Evolutionary conservation across 2,113 vertebrate genomes (phyloP).

Genomic region (Aleadryas rufinucha): DNA sequence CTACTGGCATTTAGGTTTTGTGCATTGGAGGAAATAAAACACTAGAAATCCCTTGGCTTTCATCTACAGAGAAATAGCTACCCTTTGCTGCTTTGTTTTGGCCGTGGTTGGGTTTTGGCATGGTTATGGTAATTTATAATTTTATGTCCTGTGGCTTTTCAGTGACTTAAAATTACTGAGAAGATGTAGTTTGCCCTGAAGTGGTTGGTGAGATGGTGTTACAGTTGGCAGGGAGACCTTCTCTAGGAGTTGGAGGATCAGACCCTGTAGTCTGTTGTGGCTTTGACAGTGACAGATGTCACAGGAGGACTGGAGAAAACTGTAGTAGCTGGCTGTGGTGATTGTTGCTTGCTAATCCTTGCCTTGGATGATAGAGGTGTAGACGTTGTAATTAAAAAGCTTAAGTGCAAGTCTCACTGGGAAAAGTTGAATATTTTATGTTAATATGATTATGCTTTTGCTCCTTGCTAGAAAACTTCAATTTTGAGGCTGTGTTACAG

Average conservation of each 20-base stretch:
- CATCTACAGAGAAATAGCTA: neutral
- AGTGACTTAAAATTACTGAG: conserved; percentile 3
- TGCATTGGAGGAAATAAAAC: neutral
- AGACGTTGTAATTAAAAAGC: neutral
- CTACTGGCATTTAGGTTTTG: neutral
- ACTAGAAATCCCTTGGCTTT: neutral
- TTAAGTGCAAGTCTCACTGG: neutral
- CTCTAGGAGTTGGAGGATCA: neutral
- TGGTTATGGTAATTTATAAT: neutral
- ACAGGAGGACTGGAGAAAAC: neutral
- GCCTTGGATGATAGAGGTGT: neutral
- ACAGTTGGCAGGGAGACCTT: neutral
- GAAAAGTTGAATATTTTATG: neutral
- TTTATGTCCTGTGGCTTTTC: neutral
- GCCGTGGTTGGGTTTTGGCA: neutral
- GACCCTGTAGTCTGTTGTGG: neutral
- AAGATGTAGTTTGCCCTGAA: neutral
- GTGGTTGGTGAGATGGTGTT: neutral
- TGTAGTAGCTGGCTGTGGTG: neutral
- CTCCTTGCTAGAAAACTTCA: neutral
- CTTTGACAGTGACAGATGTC: neutral
- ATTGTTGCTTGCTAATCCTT: neutral
- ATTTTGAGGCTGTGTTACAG: neutral
- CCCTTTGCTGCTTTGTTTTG: neutral
- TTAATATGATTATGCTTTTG: neutral